Base-by-base conservation (phyloP, 2,113 vertebrate genomes). In the Ascaphus truei region DNA sequence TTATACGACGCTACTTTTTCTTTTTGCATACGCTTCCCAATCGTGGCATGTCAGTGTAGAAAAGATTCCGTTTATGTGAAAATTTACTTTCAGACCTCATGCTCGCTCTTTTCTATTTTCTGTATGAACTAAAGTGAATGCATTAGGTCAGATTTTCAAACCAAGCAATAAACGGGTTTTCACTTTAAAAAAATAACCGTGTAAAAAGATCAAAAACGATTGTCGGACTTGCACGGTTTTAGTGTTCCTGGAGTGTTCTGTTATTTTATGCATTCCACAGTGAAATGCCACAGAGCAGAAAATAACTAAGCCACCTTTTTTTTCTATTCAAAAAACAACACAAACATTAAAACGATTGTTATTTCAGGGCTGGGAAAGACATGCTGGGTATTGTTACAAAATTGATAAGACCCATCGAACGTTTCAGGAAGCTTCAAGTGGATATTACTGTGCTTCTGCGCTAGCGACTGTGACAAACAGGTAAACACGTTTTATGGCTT, bases 401-500 rank as follows among this genome's bases (percentile, higher is more conserved):
- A 85, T 95, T 66, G 91, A 92, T 13, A 82, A 80, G 43, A 84
- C 87, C 26, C 87, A 88, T 68, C 88, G 94, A 85, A 95, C 71
- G 65, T 95, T 87, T 81, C 80, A 90, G 15, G 84, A 93, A 1
- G 92, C 92, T 25, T 75, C 81, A 62, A 85, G 74, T 75, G 93
- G 93, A 53, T 98, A 94, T 80, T 94, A 93, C 87, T 99, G 95
- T 82, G 90, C 90, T 52, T 84, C 91, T 60, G 81, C 85, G 62
- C 93, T 96, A 65, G 85, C 90, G n/a, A 93, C 87, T n/a, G 76
- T 98, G 75, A 83, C 86, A 57, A 93, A 91, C 91, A 95, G 94
- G 96, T 98, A 85, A 77, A 57, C n/a, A n/a, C n/a, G n/a, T n/a
- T n/a, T n/a, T n/a, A n/a, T n/a, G n/a, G n/a, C n/a, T n/a, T n/a